A percentile compares a stretch with the other conserved stretches of the same genome.
These are phyloP conservation scores for Urocyon cinereoargenteus DNA, from an alignment of 2,797 vertebrate species.

Conservation along the genomic window DNA sequence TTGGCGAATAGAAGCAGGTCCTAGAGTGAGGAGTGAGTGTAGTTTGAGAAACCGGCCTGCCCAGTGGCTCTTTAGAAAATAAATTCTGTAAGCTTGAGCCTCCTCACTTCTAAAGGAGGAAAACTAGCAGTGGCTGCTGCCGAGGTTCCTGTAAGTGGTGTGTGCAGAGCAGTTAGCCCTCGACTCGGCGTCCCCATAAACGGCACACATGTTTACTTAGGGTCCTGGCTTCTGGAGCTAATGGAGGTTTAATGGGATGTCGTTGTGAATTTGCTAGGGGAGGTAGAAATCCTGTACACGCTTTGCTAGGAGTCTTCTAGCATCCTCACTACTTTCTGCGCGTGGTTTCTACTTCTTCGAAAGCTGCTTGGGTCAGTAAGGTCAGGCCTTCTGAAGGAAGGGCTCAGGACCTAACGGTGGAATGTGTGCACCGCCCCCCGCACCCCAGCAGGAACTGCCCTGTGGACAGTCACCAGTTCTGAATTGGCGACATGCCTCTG, in stretches of 20 bases:
- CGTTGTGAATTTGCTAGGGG: conserved; percentile 8
- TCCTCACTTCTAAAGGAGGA: neutral
- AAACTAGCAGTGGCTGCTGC: neutral
- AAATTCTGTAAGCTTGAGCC: neutral
- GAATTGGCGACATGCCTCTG: conserved; percentile 16
- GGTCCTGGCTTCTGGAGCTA: neutral
- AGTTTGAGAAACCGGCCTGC: neutral
- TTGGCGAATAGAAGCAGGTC: fast-evolving
- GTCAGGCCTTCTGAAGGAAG: neutral
- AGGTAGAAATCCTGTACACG: neutral
- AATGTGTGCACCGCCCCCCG: fast-evolving
- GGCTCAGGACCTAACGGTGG: neutral
- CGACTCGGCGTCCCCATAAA: neutral
- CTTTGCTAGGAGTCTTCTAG: neutral
- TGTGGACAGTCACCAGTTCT: neutral
- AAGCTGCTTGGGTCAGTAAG: neutral
- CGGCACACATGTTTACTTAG: neutral
- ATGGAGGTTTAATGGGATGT: neutral
- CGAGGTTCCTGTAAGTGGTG: neutral
- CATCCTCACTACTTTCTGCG: neutral
- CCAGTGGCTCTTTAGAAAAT: neutral
- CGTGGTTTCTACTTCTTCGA: conserved; percentile 39
- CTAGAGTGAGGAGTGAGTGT: too few relatives aligned
- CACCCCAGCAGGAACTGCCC: neutral
- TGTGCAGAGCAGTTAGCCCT: neutral